Evolutionary conservation across 1,140 invertebrate species (phyloP).

Genomic region (Pseudobourletiella spinata): DNA sequence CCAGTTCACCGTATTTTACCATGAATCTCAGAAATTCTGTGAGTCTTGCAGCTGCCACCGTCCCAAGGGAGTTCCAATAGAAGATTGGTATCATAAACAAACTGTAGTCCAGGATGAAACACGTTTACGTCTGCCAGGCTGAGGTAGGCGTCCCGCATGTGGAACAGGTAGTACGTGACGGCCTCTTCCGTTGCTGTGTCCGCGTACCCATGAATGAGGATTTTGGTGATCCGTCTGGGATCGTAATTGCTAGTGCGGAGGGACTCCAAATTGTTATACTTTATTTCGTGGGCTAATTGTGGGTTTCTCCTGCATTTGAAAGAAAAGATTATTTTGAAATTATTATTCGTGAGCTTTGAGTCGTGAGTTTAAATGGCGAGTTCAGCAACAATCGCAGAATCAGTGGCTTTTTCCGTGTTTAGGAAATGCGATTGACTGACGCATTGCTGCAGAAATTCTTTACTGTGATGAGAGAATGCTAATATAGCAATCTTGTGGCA

Average conservation of each 20-base stretch:
- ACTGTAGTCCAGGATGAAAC: slow-evolving; percentile 28
- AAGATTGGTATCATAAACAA: slow-evolving; percentile 11
- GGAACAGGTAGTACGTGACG: slow-evolving; percentile 16
- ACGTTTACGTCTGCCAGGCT: slow-evolving; percentile 26
- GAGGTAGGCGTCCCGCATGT: slow-evolving; percentile 26
- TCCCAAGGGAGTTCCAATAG: slow-evolving; percentile 21
- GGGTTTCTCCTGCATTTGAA: slow-evolving; percentile 17
- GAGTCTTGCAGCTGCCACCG: slow-evolving; percentile 17
- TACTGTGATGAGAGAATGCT: no score
- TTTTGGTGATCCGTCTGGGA: slow-evolving; percentile 12
- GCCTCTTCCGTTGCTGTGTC: slow-evolving; percentile 22
- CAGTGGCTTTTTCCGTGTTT: no score
- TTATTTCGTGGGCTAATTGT: slow-evolving; percentile 17
- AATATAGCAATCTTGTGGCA: no score
- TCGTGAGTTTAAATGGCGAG: no score
- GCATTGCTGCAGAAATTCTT: no score
- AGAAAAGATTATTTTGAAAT: background rate
- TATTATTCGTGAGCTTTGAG: no score
- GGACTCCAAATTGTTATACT: slow-evolving; percentile 6
- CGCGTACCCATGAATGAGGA: slow-evolving; percentile 24
- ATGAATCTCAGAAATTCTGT: slow-evolving; percentile 27
- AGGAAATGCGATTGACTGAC: no score
- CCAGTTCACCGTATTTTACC: background rate
- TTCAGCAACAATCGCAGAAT: no score
- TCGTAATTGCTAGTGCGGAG: slow-evolving; percentile 25